Evolutionary conservation across 1,140 invertebrate genomes (phyloP).

Genomic region (Dendrolimus punctatus): DNA sequence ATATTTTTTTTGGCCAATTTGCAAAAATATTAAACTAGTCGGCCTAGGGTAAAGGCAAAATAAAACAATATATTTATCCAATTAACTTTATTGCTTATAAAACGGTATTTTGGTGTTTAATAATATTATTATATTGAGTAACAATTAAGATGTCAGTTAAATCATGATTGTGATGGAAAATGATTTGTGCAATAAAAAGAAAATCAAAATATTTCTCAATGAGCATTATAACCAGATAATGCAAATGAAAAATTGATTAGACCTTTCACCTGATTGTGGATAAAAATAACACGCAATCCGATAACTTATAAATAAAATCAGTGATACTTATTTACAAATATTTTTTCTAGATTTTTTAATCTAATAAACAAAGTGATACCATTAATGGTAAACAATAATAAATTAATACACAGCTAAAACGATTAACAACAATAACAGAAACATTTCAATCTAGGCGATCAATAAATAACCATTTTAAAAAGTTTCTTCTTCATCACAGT

Average conservation of each 20-base stretch:
- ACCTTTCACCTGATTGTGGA: conserved; percentile 37
- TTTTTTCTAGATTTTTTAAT: conserved; percentile 32
- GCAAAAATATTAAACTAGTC: no score
- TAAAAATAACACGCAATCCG: conserved; percentile 47
- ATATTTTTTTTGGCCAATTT: no score
- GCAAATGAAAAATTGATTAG: conserved; percentile 42
- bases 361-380: conserved; percentile 47
- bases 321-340: conserved; percentile 59
- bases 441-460: conserved; percentile 46
- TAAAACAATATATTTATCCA: conserved; percentile 12
- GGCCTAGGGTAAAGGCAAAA: conserved; percentile 8
- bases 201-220: conserved; percentile 34
- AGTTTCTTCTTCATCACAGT: conserved; percentile 88
- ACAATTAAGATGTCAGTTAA: conserved; percentile 20
- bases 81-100: conserved; percentile 35
- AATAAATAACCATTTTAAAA: conserved; percentile 73
- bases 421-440: conserved; percentile 64
- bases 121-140: conserved; percentile 4
- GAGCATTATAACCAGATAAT: conserved; percentile 59
- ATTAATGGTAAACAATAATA: conserved; percentile 57
- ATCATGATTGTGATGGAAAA: conserved; percentile 52
- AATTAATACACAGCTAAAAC: conserved; percentile 56
- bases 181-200: conserved; percentile 37
- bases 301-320: conserved; percentile 36
- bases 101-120: conserved; percentile 34